Conservation (phyloP, 2,797 vertebrate species). For the Scyliorhinus canicula region DNA sequence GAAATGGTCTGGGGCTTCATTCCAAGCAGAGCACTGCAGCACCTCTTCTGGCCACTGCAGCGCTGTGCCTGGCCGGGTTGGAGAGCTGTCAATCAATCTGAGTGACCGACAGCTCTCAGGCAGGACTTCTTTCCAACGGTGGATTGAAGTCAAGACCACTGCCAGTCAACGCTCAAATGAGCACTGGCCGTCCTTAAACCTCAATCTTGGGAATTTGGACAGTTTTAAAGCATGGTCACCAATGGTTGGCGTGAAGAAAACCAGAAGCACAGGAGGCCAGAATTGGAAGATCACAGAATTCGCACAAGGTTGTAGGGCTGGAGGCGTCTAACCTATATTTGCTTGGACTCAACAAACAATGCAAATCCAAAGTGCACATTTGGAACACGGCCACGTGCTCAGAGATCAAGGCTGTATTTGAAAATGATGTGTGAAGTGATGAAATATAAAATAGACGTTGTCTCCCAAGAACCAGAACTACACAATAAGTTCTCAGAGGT, state of each 20-base stretch:
- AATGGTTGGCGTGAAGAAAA: not conserved
- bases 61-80: no score
- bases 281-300: not conserved
- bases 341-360: not conserved
- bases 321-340: not conserved
- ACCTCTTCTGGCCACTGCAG: no score
- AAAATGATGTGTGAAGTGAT: not conserved
- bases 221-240: not conserved
- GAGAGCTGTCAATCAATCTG: no score
- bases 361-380: not conserved
- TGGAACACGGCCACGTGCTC: not conserved
- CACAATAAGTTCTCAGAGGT: not conserved
- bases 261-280: not conserved
- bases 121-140: no score
- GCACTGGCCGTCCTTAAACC: no score
- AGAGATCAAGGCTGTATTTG: not conserved
- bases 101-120: no score
- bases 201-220: no score
- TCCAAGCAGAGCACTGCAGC: no score
- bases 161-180: no score
- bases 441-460: not conserved
- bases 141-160: no score
- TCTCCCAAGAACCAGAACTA: not conserved
- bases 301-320: not conserved
- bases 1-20: no score